A percentile compares a stretch with the other conserved stretches of the same genome.
Evolutionary conservation across 2,113 vertebrate species (phyloP).

Genomic region (Myotis brandtii): DNA sequence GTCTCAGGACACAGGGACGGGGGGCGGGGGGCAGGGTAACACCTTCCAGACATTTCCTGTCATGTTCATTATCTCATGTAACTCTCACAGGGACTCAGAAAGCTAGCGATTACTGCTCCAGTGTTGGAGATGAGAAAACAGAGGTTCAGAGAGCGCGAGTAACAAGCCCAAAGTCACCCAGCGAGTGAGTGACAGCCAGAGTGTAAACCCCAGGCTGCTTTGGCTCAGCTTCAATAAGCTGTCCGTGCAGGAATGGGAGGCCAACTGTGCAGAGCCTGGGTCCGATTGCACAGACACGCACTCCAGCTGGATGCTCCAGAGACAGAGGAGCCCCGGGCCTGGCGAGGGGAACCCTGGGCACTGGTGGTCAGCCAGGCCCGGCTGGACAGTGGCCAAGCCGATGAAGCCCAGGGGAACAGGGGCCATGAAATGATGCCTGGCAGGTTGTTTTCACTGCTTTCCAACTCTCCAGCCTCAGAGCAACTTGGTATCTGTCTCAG

Average conservation of each 20-base stretch:
- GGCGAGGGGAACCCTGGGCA: not conserved
- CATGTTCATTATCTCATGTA: not conserved
- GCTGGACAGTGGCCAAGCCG: not conserved
- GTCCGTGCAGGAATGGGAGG: not conserved
- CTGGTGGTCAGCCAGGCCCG: conserved; percentile 1
- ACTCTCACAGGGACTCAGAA: not conserved
- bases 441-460: not conserved
- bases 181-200: not conserved
- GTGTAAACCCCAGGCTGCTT: not conserved
- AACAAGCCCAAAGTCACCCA: not conserved
- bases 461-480: not conserved
- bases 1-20: not conserved
- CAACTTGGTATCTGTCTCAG: not conserved
- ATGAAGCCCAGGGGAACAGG: not conserved
- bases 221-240: not conserved
- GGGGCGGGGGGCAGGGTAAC: fast-evolving
- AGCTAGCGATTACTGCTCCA: not conserved
- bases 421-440: fast-evolving
- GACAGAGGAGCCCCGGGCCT: not conserved
- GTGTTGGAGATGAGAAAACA: not conserved
- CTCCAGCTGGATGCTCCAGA: not conserved
- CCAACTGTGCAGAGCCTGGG: not conserved
- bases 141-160: not conserved
- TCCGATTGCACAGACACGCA: not conserved
- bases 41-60: not conserved